Percentiles rank a stretch among this genome's conserved stretches.
These are phyloP conservation scores for Leptocoma aspasia DNA, from an alignment of 2,113 vertebrate species.

Conservation along the genomic window DNA sequence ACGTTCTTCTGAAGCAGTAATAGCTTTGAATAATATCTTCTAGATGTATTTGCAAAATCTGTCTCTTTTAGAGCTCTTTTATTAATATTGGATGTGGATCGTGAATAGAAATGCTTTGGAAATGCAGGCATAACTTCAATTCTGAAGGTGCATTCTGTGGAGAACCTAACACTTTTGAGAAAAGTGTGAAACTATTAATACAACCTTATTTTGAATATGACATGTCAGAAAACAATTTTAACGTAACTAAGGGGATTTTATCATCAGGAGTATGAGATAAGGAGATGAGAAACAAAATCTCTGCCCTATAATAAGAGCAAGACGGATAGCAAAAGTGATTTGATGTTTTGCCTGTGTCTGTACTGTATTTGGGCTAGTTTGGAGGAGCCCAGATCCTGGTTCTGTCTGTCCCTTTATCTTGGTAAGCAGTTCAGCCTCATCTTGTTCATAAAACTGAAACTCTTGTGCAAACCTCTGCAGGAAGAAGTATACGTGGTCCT, in stretches of 20 bases:
- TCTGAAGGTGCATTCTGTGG: not conserved
- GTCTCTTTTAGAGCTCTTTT: not conserved
- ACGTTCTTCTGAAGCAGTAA: not conserved
- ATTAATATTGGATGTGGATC: not conserved
- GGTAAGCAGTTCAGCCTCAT: not conserved
- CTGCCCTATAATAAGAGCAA: not conserved
- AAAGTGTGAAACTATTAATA: not conserved
- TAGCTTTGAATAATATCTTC: not conserved
- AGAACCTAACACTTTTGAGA: not conserved
- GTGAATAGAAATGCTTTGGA: not conserved
- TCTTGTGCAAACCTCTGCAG: not conserved
- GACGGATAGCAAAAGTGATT: not conserved
- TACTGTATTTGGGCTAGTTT: not conserved
- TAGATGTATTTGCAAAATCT: not conserved
- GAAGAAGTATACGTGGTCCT: not conserved
- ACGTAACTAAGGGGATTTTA: not conserved
- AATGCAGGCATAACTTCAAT: not conserved
- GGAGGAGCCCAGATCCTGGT: not conserved
- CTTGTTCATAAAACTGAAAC: not conserved
- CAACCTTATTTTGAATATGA: not conserved
- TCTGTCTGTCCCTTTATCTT: not conserved
- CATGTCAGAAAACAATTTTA: not conserved
- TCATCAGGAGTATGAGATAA: not conserved
- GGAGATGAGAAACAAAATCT: not conserved
- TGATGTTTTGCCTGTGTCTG: not conserved